phyloP scores from a whole-genome alignment of 2,888 invertebrate species.

The Sesia apiformis region DNA sequence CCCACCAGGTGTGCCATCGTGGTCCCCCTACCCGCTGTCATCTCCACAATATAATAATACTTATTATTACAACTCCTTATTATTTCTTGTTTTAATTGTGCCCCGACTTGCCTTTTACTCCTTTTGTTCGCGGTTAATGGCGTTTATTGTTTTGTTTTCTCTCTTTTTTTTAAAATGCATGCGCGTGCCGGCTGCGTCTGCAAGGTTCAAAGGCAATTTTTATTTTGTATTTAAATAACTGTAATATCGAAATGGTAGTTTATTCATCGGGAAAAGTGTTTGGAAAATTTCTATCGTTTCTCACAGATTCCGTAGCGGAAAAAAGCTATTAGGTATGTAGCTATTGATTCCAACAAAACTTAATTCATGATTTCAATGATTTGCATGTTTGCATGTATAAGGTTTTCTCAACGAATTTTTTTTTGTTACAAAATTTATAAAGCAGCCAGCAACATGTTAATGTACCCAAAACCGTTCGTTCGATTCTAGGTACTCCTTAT shows the following conservation, averaged over 20 bases:
- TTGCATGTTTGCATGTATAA: too few species aligned
- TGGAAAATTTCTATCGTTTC: neutral
- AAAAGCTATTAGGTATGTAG: neutral
- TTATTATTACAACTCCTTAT: slow-evolving; percentile 72
- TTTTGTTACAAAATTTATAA: too few species aligned
- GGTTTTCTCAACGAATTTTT: too few species aligned
- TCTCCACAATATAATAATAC: slow-evolving; percentile 57
- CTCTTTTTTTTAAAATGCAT: slow-evolving; percentile 43
- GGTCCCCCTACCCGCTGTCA: slow-evolving; percentile 36
- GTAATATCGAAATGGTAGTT: neutral
- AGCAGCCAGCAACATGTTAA: too few species aligned
- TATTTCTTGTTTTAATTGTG: slow-evolving; percentile 74
- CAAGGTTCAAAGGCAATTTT: slow-evolving; percentile 26
- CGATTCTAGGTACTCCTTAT: too few species aligned
- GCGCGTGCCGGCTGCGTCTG: slow-evolving; percentile 62
- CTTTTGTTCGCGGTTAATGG: slow-evolving; percentile 71
- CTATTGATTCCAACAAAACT: too few species aligned
- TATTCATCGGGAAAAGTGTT: neutral
- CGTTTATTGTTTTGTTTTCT: slow-evolving; percentile 59
- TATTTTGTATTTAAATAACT: slow-evolving; percentile 2
- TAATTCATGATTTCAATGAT: too few species aligned
- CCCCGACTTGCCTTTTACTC: slow-evolving; percentile 69
- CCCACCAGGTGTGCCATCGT: slow-evolving; percentile 49
- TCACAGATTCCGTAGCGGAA: neutral
- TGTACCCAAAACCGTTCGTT: too few species aligned